phyloP scores from a whole-genome alignment of 64 coral and sea anemone genomes.

The Porites lutea region DNA sequence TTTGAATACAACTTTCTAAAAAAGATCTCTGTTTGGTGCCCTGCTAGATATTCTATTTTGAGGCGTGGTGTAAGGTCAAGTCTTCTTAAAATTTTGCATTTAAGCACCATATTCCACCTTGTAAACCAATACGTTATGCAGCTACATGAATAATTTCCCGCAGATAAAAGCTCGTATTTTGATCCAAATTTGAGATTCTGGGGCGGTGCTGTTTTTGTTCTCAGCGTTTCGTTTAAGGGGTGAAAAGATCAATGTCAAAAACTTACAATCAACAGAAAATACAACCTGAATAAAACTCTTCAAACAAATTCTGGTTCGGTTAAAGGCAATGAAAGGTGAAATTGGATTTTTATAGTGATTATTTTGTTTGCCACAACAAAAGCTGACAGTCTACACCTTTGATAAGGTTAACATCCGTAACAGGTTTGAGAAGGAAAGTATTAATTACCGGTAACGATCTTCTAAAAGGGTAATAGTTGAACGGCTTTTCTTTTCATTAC shows the following conservation, averaged over 20 bases:
- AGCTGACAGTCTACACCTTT: no score
- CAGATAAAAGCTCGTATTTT: neutral
- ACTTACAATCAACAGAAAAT: no score
- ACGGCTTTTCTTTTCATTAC: no score
- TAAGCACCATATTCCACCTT: neutral
- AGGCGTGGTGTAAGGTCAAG: neutral
- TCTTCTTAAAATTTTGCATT: neutral
- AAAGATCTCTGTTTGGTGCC: neutral
- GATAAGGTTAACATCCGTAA: no score
- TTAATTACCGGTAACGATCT: no score
- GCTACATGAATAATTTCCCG: neutral
- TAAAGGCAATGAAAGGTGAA: neutral
- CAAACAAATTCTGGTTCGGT: neutral
- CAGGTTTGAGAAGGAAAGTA: no score
- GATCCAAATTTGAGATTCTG: neutral
- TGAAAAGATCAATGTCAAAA: no score
- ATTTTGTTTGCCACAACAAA: neutral
- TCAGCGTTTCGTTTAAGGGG: no score
- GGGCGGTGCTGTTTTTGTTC: neutral
- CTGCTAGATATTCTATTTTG: neutral
- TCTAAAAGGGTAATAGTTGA: no score
- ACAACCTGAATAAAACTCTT: no score
- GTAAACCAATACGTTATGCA: neutral
- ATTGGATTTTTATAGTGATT: slow-evolving; percentile 4
- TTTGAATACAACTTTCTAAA: neutral